Evolutionary conservation across 2,113 vertebrate species (phyloP).

Genomic region (Puma concolor): DNA sequence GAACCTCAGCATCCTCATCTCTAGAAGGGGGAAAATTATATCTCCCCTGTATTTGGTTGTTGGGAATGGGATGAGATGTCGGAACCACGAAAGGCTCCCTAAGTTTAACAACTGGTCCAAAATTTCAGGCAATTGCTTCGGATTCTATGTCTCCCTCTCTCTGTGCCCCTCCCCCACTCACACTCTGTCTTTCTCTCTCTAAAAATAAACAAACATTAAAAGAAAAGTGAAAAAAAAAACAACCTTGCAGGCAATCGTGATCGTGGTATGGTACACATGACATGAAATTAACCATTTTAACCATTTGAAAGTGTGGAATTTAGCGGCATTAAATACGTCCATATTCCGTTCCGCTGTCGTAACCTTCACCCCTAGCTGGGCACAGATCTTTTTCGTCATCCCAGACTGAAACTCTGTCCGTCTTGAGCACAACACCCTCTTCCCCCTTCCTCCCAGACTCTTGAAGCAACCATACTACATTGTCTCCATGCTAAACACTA

Average conservation of each 20-base stretch:
- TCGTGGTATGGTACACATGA: not conserved
- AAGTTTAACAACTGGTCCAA: not conserved
- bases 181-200: too few species aligned
- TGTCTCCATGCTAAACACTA: not conserved
- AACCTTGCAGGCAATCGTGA: not conserved
- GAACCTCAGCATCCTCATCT: not conserved
- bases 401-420: not conserved
- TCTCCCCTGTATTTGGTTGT: not conserved
- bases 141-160: too few species aligned
- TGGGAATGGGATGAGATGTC: too few species aligned
- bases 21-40: not conserved
- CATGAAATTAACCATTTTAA: not conserved
- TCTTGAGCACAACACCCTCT: not conserved
- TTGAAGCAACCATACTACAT: not conserved
- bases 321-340: not conserved
- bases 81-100: not conserved
- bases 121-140: not conserved
- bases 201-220: too few species aligned
- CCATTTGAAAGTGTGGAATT: not conserved
- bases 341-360: not conserved
- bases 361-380: not conserved
- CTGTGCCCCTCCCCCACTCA: too few species aligned
- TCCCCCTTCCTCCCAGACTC: not conserved
- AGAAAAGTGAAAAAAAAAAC: too few species aligned
- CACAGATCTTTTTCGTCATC: not conserved